Base-by-base conservation (phyloP, 1,140 invertebrate genomes). In the Caerostris darwini region DNA sequence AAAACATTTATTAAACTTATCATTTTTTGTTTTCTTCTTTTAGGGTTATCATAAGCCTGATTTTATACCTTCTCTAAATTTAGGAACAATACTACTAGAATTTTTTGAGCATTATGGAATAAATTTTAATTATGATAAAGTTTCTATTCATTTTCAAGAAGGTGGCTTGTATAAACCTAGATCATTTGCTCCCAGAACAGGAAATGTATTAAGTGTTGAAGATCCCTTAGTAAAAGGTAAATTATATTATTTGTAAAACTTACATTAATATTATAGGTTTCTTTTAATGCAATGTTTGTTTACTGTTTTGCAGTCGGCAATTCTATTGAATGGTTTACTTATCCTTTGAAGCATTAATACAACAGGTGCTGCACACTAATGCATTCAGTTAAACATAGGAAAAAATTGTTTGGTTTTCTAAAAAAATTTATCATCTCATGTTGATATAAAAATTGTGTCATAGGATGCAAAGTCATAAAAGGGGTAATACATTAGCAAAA, bases 91-190 rank as follows among this genome's bases (percentile, higher is more conserved):
- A 10, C 58, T 95, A 61, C 50, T 95, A 7, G 94, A 94, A 77
- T 95, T 95, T 67, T 93, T 95, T 89, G 94, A 95, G 71, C 93
- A 88, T 85, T 95, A 94, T 90, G 94, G 94, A 7, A n/a, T 89
- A 34, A 92, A 94, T 77, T 95, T 95, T 61, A 94, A 95, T n/a
- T 95, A 95, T 71, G 86, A 93, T 7, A 94, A 88, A 34, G 89
- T 92, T 56, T 87, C 92, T 19, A 94, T 94, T 54, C 81, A 90
- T 57, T 83, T 94, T 59, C n/a, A 90, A 59, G 34, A 86, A 86
- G 71, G 53, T 54, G 91, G 94, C 50, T 59, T 50, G 58, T 93
- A 94, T 77, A 87, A 54, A 56, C 88, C 90, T 61, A 92, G 61
- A 67, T 8, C 8, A 54, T 34, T 34, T 34, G 34, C 34, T 34